Conservation (phyloP, 2,113 vertebrate species). For the Tragelaphus buxtoni region DNA sequence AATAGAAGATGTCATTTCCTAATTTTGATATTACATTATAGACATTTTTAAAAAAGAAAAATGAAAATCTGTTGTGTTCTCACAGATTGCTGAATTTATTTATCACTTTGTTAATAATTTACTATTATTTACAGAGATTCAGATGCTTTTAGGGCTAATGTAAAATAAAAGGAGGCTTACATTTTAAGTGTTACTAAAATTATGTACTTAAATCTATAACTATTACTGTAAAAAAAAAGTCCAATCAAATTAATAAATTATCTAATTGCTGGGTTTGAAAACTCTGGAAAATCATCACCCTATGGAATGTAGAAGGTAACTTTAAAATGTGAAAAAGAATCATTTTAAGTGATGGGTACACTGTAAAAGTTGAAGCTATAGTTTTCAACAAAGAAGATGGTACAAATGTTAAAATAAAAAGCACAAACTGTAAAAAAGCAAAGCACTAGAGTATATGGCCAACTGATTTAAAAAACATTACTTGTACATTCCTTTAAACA, state of each 20-base stretch:
- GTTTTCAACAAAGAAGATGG: slow-evolving; percentile 72
- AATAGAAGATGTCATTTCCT: slow-evolving; percentile 46
- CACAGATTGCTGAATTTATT: slow-evolving; percentile 52
- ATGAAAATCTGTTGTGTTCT: slow-evolving; percentile 33
- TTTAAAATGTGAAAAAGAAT: slow-evolving; percentile 73
- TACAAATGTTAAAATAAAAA: slow-evolving; percentile 75
- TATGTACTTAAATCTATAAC: slow-evolving; percentile 71
- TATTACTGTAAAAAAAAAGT: slow-evolving; percentile 44
- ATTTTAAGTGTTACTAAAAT: slow-evolving; percentile 76
- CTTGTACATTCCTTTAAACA: slow-evolving; percentile 66
- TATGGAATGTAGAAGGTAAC: slow-evolving; percentile 71
- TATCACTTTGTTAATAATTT: slow-evolving; percentile 61
- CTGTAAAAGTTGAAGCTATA: slow-evolving; percentile 70
- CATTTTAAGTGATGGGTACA: slow-evolving; percentile 69
- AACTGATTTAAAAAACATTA: slow-evolving; percentile 67
- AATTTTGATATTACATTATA: slow-evolving; percentile 68
- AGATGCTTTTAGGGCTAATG: slow-evolving; percentile 51
- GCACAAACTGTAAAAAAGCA: slow-evolving; percentile 76
- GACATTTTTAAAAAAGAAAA: slow-evolving; percentile 62
- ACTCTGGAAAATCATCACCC: slow-evolving; percentile 71
- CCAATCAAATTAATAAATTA: slow-evolving; percentile 72
- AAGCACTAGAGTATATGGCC: slow-evolving; percentile 66
- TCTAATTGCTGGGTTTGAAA: slow-evolving; percentile 73
- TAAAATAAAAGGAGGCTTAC: slow-evolving; percentile 61
- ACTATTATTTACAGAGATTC: slow-evolving; percentile 68